phyloP scores from a whole-genome alignment of 1,140 invertebrate species.

The Cepaea nemoralis region DNA sequence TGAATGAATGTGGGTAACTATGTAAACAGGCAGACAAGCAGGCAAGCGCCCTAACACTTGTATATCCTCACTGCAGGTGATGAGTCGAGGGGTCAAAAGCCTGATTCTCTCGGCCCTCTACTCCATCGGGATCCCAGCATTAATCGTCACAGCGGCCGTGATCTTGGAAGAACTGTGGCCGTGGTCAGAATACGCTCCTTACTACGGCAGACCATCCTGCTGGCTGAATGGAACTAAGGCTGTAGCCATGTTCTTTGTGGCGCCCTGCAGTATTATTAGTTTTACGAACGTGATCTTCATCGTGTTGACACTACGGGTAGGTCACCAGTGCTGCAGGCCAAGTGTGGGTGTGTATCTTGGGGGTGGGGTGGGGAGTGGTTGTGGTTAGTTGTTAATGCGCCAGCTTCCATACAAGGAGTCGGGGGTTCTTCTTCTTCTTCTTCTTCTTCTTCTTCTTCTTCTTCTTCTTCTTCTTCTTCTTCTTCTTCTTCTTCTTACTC shows the following conservation, averaged over 20 bases:
- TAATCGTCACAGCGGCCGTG: constrained; percentile 19
- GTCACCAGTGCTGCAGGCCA: not conserved
- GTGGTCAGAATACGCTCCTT: constrained; percentile 22
- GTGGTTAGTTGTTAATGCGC: too few relatives aligned
- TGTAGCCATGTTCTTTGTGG: constrained; percentile 39
- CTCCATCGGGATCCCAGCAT: constrained; percentile 26
- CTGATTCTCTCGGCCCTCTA: constrained; percentile 23
- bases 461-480: too few relatives aligned
- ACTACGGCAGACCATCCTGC: constrained; percentile 40
- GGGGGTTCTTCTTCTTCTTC: too few relatives aligned
- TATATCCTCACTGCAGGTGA: constrained; percentile 20
- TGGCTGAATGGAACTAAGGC: constrained; percentile 39
- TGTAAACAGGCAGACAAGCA: too few relatives aligned
- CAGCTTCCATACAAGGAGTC: too few relatives aligned
- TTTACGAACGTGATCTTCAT: constrained; percentile 35
- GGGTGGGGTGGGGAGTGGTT: too few relatives aligned
- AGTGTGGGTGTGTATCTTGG: too few relatives aligned
- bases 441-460: too few relatives aligned
- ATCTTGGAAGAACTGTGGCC: constrained; percentile 35
- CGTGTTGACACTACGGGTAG: constrained; percentile 25
- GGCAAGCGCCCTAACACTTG: too few relatives aligned
- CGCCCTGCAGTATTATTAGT: constrained; percentile 40
- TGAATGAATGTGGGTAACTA: too few relatives aligned
- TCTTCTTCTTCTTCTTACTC: too few relatives aligned
- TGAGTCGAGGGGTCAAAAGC: not conserved